Evolutionary conservation across 1,140 invertebrate species (phyloP).

Genomic region (Cataglyphis hispanica): DNA sequence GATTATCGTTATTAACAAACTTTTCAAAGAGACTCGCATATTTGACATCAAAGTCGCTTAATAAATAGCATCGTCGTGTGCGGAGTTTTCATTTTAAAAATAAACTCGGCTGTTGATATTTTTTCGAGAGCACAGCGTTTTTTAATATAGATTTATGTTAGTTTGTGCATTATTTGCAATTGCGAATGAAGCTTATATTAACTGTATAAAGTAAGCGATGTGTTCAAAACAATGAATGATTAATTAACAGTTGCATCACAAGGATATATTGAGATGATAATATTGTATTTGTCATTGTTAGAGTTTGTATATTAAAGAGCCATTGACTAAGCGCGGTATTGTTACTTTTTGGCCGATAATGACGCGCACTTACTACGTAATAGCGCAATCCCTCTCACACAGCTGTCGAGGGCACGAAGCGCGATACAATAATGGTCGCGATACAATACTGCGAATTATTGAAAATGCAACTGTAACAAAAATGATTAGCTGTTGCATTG

Average conservation of each 20-base stretch:
- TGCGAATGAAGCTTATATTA: neutral
- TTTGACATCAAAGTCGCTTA: slow-evolving; percentile 24
- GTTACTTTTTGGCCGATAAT: slow-evolving; percentile 69
- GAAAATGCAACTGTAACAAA: slow-evolving; percentile 71
- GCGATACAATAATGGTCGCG: slow-evolving; percentile 19
- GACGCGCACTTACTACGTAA: slow-evolving; percentile 65
- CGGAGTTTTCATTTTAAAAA: slow-evolving; percentile 4
- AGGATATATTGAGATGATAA: neutral
- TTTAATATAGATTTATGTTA: slow-evolving; percentile 30
- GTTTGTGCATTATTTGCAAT: slow-evolving; percentile 12
- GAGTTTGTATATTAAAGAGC: slow-evolving; percentile 60
- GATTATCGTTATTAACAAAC: slow-evolving; percentile 1
- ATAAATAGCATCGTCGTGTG: neutral
- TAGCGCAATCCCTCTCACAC: slow-evolving; percentile 62
- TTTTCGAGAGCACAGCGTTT: neutral
- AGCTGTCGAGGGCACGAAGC: slow-evolving; percentile 66
- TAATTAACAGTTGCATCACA: neutral
- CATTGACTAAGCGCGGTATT: slow-evolving; percentile 49
- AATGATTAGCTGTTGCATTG: slow-evolving; percentile 69
- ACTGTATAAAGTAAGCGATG: neutral
- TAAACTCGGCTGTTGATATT: neutral
- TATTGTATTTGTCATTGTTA: slow-evolving; percentile 20
- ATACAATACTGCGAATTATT: slow-evolving; percentile 68
- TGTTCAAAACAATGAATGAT: slow-evolving; percentile 5
- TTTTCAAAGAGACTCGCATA: neutral